Percentiles rank a stretch among this genome's conserved stretches.
These are phyloP conservation scores for Paraescarpia echinospica DNA, from an alignment of 1,140 invertebrate genomes.

Conservation along the genomic window DNA sequence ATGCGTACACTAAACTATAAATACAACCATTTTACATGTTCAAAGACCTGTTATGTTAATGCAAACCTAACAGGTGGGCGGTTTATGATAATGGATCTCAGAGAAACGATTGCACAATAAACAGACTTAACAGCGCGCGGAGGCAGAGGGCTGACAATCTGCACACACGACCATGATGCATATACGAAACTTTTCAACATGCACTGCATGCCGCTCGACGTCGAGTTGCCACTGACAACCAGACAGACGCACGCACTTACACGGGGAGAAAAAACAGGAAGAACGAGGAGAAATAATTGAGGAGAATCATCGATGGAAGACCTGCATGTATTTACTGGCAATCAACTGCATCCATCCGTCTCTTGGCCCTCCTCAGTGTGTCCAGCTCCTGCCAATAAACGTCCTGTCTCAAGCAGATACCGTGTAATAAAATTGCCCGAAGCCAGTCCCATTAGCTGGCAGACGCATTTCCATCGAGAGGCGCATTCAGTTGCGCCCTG, in stretches of 20 bases:
- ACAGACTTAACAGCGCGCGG: neutral
- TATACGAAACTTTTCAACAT: neutral
- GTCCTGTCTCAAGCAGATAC: neutral
- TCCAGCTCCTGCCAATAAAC: neutral
- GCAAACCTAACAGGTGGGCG: neutral
- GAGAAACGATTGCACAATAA: neutral
- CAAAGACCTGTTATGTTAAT: neutral
- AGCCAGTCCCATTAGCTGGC: neutral
- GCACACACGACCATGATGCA: neutral
- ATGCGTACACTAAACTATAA: neutral
- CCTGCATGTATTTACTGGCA: neutral
- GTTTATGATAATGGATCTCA: conserved; percentile 1
- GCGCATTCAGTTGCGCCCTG: neutral
- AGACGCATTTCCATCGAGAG: neutral
- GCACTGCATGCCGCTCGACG: neutral
- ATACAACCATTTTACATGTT: neutral
- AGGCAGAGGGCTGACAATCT: neutral
- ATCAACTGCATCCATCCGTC: neutral
- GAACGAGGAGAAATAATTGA: neutral
- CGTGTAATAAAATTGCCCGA: neutral
- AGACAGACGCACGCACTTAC: neutral
- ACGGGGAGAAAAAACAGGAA: neutral
- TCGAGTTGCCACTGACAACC: neutral
- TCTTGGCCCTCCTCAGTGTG: neutral
- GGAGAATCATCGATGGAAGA: neutral